Conservation (phyloP, 2,797 vertebrate species). For the Anguilla anguilla region DNA sequence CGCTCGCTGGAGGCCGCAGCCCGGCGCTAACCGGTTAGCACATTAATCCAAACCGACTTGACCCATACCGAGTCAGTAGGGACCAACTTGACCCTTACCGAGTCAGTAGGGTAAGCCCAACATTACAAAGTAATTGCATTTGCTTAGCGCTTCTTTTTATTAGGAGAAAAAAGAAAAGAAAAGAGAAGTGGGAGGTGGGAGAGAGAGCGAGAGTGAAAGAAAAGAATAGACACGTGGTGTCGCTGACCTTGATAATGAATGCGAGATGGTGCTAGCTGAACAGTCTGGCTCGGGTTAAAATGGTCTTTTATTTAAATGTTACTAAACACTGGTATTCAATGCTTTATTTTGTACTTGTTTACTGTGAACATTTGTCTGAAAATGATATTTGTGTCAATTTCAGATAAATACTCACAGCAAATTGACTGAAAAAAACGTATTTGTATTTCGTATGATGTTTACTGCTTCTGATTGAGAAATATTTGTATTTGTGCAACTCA, state of each 20-base stretch:
- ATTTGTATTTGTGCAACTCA: not conserved
- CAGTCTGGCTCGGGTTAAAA: not conserved
- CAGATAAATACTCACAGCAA: not conserved
- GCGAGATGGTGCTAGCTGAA: not conserved
- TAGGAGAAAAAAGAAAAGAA: not conserved
- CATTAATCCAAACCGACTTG: conserved; percentile 12
- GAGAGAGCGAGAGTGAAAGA: not conserved
- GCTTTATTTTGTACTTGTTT: not conserved
- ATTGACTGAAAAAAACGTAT: not conserved
- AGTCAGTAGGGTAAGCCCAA: not conserved
- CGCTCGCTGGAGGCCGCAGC: not conserved
- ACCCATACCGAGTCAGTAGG: too few relatives aligned
- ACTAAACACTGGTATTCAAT: not conserved
- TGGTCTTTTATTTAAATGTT: not conserved
- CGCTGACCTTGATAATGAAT: not conserved
- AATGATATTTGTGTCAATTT: not conserved
- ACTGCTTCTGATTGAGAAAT: not conserved
- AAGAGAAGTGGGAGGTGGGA: not conserved
- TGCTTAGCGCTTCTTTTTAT: not conserved
- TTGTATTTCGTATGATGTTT: not conserved
- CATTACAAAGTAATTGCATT: conserved; percentile 10
- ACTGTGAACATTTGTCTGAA: not conserved
- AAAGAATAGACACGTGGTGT: not conserved
- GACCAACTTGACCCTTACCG: not conserved
- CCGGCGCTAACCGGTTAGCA: not conserved